These are phyloP conservation scores for Salvelinus namaycush DNA, from an alignment of 2,113 vertebrate species.

Conservation along the genomic window DNA sequence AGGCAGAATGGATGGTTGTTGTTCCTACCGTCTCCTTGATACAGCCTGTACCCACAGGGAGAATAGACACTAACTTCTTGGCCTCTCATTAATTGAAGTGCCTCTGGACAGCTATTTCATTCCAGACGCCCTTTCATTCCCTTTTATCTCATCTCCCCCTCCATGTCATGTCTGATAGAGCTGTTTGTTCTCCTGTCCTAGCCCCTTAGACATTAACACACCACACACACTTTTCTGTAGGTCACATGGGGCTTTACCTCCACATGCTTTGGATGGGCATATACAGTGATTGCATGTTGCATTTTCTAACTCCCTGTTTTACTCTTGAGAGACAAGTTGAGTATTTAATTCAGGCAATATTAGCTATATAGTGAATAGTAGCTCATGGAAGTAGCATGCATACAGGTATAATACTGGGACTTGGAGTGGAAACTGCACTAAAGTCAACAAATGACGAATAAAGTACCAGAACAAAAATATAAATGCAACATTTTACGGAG, in stretches of 20 bases:
- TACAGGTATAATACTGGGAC: neutral
- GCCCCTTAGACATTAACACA: slow-evolving; percentile 38
- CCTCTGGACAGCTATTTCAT: slow-evolving; percentile 39
- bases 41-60: slow-evolving; percentile 26
- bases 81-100: slow-evolving; percentile 62
- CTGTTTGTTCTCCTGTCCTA: slow-evolving; percentile 46
- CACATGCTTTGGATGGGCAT: neutral
- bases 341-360: neutral
- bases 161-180: slow-evolving; percentile 55
- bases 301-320: neutral
- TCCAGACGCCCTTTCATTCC: slow-evolving; percentile 37
- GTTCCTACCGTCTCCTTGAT: slow-evolving; percentile 43
- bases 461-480: slow-evolving; percentile 76
- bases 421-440: neutral
- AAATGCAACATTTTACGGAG: too few relatives aligned
- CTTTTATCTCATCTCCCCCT: slow-evolving; percentile 49
- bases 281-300: neutral
- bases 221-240: neutral
- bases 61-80: slow-evolving; percentile 50
- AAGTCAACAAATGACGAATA: slow-evolving; percentile 34
- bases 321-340: neutral
- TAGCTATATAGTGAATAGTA: neutral
- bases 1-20: slow-evolving; percentile 56
- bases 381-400: neutral
- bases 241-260: neutral